These are phyloP conservation scores for Psammodynastes pulverulentus DNA, from an alignment of 2,113 vertebrate species.

Conservation along the genomic window DNA sequence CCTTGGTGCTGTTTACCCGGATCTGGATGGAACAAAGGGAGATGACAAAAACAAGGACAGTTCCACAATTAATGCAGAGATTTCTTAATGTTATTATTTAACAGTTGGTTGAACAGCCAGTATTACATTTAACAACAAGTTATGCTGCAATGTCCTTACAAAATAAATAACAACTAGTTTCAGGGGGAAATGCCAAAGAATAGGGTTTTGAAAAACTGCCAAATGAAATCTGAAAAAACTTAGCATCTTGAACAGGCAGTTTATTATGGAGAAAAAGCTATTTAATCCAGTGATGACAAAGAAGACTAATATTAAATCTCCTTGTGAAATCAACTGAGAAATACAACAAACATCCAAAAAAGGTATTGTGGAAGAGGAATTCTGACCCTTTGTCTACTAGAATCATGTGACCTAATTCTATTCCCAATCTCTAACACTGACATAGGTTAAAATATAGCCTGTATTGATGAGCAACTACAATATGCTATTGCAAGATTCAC, in stretches of 20 bases:
- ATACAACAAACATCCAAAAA: not conserved
- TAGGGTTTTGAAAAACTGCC: not conserved
- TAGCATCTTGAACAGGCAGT: not conserved
- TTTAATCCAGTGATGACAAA: not conserved
- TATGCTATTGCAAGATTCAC: not conserved
- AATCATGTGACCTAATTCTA: not conserved
- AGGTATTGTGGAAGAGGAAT: not conserved
- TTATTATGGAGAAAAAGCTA: not conserved
- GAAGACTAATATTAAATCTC: not conserved
- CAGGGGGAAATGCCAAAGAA: not conserved
- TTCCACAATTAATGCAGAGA: not conserved
- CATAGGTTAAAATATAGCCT: not conserved
- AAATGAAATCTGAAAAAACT: not conserved
- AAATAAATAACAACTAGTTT: not conserved
- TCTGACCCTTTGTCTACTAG: not conserved
- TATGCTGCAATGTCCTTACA: not conserved
- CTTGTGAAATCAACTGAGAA: not conserved
- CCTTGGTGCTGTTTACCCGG: slow-evolving; percentile 77
- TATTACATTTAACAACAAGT: not conserved
- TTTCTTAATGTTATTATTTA: not conserved
- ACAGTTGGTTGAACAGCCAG: not conserved
- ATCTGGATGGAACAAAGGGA: slow-evolving; percentile 67
- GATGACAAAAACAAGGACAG: not conserved
- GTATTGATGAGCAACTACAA: not conserved
- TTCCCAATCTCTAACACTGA: not conserved